Conservation (phyloP, 2,113 vertebrate genomes). For the Xiphorhynchus elegans region DNA sequence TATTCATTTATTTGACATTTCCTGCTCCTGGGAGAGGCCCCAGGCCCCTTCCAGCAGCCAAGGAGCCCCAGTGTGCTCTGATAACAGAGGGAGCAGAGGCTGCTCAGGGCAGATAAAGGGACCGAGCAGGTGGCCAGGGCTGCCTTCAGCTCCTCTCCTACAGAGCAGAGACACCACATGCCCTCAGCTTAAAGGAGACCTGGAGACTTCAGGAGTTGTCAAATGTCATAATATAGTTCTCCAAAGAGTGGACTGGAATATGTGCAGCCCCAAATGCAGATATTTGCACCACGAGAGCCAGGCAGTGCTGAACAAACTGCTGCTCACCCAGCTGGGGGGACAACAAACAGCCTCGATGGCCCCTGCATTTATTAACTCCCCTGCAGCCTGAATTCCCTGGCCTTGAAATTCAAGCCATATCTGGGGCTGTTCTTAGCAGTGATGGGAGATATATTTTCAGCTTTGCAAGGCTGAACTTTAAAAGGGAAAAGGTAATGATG, state of each 20-base stretch:
- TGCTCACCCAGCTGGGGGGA: not conserved
- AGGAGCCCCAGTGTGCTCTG: fast-evolving
- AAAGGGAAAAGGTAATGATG: not conserved
- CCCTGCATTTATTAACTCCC: not conserved
- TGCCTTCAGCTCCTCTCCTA: not conserved
- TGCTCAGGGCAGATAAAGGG: not conserved
- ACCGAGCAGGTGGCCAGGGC: fast-evolving
- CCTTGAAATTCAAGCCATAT: not conserved
- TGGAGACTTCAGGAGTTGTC: not conserved
- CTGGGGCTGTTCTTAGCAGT: not conserved
- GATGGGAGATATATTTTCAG: not conserved
- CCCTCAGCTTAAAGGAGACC: fast-evolving
- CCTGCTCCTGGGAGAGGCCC: not conserved
- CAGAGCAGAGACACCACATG: fast-evolving
- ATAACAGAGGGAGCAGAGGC: not conserved
- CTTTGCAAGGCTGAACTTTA: not conserved
- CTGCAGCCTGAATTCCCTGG: not conserved
- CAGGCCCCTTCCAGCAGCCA: not conserved
- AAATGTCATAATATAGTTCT: not conserved
- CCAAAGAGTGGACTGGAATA: not conserved
- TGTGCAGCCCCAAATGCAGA: not conserved
- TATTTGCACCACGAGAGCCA: fast-evolving
- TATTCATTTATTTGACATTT: no score
- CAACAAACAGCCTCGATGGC: not conserved
- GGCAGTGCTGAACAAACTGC: not conserved